These are phyloP conservation scores for Harpagifer antarcticus DNA, from an alignment of 2,797 vertebrate genomes.

Conservation along the genomic window DNA sequence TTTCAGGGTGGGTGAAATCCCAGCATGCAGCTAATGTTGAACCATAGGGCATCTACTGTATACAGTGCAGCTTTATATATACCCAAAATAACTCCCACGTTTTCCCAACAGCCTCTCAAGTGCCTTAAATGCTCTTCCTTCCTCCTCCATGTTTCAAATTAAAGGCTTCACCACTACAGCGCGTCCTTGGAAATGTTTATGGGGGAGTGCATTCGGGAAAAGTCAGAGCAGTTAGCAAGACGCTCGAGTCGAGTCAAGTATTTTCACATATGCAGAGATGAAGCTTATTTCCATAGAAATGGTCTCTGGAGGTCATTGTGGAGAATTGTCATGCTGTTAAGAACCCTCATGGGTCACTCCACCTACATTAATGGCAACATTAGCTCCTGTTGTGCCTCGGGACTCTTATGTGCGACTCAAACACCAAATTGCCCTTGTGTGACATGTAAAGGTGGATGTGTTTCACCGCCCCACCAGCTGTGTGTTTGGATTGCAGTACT, in stretches of 20 bases:
- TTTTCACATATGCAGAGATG: constrained; percentile 37
- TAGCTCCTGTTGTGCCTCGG: constrained; percentile 33
- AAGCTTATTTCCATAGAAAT: constrained; percentile 58
- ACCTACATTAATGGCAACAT: constrained; percentile 44
- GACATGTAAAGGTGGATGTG: constrained; percentile 25
- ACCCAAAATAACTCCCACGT: constrained; percentile 37
- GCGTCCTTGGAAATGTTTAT: constrained; percentile 56
- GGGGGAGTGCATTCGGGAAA: constrained; percentile 35
- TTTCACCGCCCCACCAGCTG: constrained; percentile 20
- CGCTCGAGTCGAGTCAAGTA: constrained; percentile 30
- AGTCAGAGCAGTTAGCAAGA: constrained; percentile 48
- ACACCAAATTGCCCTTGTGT: not conserved
- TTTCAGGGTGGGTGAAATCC: constrained; percentile 38
- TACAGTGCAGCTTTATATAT: constrained; percentile 11
- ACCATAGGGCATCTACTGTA: constrained; percentile 21
- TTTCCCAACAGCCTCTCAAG: constrained; percentile 23
- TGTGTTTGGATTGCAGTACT: constrained; percentile 4
- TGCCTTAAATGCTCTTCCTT: constrained; percentile 26
- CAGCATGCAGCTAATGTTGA: constrained; percentile 48
- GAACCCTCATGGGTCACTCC: constrained; percentile 48
- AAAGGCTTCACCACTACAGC: constrained; percentile 22
- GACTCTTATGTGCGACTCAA: constrained; percentile 6
- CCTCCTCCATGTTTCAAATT: constrained; percentile 48
- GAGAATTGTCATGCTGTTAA: constrained; percentile 47
- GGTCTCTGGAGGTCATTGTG: constrained; percentile 35